Evolutionary conservation across 23 tunicate species (phyloP).

Genomic region (Phallusia fumigata): DNA sequence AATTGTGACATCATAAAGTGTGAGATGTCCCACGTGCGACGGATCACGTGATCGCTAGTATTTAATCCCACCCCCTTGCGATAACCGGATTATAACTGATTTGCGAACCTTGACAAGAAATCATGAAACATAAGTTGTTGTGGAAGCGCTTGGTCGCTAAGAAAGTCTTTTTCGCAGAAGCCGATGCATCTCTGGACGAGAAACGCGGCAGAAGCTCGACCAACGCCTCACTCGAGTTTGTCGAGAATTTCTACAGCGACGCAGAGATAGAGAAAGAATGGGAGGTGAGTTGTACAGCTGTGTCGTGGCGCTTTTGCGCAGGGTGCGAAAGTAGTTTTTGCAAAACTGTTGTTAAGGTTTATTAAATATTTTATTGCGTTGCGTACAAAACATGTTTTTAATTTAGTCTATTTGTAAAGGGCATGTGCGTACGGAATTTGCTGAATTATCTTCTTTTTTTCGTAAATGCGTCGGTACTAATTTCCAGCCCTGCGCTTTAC

Average conservation of each 20-base stretch:
- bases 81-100: background rate
- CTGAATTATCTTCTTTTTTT: background rate
- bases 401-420: background rate
- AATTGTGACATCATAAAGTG: background rate
- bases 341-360: too few relatives aligned
- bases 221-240: slow-evolving; percentile 45
- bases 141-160: background rate
- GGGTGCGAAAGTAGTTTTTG: background rate
- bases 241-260: slow-evolving; percentile 54
- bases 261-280: slow-evolving; percentile 53
- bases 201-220: slow-evolving; percentile 32
- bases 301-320: background rate
- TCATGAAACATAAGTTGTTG: background rate
- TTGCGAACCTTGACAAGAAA: background rate
- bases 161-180: background rate
- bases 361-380: too few relatives aligned
- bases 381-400: background rate
- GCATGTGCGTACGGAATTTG: background rate
- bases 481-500: slow-evolving; percentile 25
- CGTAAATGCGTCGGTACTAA: background rate
- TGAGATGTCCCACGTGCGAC: background rate
- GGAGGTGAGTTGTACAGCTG: slow-evolving; percentile 52
- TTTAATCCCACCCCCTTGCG: background rate
- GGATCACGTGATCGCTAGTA: background rate
- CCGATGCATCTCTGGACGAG: background rate